Percentiles rank a stretch among this genome's conserved stretches.
phyloP scores from a whole-genome alignment of 2,888 invertebrate species.

The Eudasyphora cyanicolor region DNA sequence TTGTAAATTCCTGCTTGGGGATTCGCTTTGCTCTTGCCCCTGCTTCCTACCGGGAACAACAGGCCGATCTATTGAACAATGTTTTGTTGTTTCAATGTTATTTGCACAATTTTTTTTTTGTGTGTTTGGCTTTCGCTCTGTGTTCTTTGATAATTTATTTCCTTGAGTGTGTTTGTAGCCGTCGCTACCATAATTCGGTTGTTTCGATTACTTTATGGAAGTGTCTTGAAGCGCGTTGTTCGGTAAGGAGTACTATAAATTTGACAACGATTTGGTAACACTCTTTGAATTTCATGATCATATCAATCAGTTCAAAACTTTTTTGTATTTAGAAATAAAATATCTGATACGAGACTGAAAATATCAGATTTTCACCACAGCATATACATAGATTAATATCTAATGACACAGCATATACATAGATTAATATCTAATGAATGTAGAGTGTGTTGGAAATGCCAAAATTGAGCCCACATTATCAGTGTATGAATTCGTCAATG shows the following conservation, averaged over 20 bases:
- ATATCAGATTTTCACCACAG: too few species aligned
- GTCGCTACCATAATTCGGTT: conserved; percentile 31
- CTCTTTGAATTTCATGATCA: too few species aligned
- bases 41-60: not conserved
- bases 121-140: conserved; percentile 5
- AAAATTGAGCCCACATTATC: too few species aligned
- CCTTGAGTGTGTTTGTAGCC: conserved; percentile 21
- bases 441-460: too few species aligned
- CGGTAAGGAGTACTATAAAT: not conserved
- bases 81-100: not conserved
- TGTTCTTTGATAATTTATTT: conserved; percentile 50
- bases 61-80: not conserved
- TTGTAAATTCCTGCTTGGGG: conserved; percentile 15
- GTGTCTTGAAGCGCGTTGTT: not conserved
- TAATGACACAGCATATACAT: too few species aligned
- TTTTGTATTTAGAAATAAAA: too few species aligned
- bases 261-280: not conserved
- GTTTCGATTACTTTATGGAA: conserved; percentile 9
- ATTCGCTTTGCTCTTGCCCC: not conserved
- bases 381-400: too few species aligned
- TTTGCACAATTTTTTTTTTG: not conserved
- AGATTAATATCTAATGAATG: too few species aligned
- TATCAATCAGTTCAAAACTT: too few species aligned
- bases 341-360: too few species aligned
- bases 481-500: too few species aligned